Evolutionary conservation across 1,140 invertebrate species (phyloP), one percentile per base, ranked within the genome.

Genomic region (Palaemon carinicauda): DNA sequence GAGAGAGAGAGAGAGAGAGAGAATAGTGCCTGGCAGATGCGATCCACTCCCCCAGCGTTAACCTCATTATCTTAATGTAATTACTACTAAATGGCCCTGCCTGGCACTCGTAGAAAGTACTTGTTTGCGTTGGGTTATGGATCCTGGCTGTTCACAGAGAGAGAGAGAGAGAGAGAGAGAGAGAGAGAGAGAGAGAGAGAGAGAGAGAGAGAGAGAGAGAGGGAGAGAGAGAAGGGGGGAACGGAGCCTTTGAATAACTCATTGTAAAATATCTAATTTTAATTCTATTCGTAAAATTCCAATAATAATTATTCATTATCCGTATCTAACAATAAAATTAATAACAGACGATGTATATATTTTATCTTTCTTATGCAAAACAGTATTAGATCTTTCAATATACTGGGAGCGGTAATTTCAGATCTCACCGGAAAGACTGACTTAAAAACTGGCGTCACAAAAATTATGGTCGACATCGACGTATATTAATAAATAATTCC

Each of bases 101-200:
- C 65, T 69, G 24, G 21, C 65, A 15, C 15, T 31, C 24, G 24
- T 69, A 27, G 29, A 27, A 24, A 24, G 29, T 69, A 31, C 27
- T 17, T 73, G 69, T 73, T n/a, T 73, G 69, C 27, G 27, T 73
- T 19, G 17, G 7, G 19, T 24, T 73, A 29, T 73, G 69, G 24
- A 29, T 73, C 17, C n/a, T 75, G 27, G 24, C 27, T 75, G 27
- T 29, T 12, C 33, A 50, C 73, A 33, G 74, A 41, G 29, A 56
- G 52, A 56, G 29, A 69, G 82, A 77, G 54, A 69, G 75, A 29
- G 82, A 81, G 79, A 65, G 79, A 75, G 73, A 41, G 31, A 75
- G 73, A 50, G 73, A 75, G 33, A 41, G 73, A 75, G 9, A 75
- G 73, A 75, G 9, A 75, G 33, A 75, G 5, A 75, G 73, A 75